phyloP scores from a whole-genome alignment of 1,140 invertebrate genomes.

The Lerema accius region DNA sequence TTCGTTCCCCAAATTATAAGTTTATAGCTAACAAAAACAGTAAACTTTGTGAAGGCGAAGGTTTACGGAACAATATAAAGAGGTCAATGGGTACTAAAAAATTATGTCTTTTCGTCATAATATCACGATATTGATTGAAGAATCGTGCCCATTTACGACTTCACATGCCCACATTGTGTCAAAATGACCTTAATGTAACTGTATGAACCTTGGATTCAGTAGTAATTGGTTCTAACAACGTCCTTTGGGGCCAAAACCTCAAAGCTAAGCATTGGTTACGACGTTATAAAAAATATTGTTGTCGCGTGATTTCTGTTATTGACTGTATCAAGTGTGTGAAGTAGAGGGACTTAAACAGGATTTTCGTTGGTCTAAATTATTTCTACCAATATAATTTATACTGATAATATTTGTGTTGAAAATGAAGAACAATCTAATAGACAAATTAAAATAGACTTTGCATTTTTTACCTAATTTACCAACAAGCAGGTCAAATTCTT shows the following conservation, averaged over 20 bases:
- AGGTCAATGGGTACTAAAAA: conserved; percentile 42
- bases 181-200: conserved; percentile 45
- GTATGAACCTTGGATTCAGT: conserved; percentile 43
- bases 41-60: conserved; percentile 23
- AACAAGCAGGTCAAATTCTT: too few species aligned
- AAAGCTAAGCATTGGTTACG: background rate
- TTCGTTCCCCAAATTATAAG: background rate
- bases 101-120: conserved; percentile 51
- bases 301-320: too few species aligned
- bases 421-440: too few species aligned
- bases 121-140: conserved; percentile 37
- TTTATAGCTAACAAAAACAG: conserved; percentile 21
- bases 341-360: too few species aligned
- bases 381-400: too few species aligned
- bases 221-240: conserved; percentile 35
- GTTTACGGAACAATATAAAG: conserved; percentile 26
- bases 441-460: too few species aligned
- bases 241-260: conserved; percentile 21
- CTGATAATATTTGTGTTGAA: too few species aligned
- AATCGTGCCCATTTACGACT: conserved; percentile 38
- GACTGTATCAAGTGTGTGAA: too few species aligned
- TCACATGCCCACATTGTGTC: conserved; percentile 38
- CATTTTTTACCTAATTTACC: too few species aligned
- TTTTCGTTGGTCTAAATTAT: too few species aligned
- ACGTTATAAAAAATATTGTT: too few species aligned